These are phyloP conservation scores for Atta colombica DNA, from an alignment of 1,140 invertebrate genomes.

Conservation along the genomic window DNA sequence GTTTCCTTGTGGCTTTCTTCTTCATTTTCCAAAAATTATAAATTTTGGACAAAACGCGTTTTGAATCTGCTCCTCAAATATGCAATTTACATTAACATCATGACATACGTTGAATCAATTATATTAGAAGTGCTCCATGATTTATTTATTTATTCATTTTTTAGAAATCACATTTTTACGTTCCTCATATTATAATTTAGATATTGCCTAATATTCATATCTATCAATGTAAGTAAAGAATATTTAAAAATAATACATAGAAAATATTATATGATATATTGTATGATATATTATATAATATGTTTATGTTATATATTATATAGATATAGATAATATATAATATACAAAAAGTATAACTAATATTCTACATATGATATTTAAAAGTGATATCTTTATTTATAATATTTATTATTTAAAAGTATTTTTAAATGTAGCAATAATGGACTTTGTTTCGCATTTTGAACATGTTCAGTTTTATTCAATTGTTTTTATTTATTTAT, in stretches of 20 bases:
- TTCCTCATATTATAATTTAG: conserved; percentile 31
- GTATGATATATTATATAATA: conserved; percentile 22
- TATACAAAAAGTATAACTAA: background rate
- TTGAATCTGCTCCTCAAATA: background rate
- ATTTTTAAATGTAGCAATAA: conserved; percentile 14
- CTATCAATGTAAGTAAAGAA: conserved; percentile 24
- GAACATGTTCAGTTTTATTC: conserved; percentile 7
- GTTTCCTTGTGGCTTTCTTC: too few relatives aligned
- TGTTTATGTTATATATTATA: conserved; percentile 23
- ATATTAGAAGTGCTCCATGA: conserved; percentile 3
- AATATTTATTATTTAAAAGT: conserved; percentile 48
- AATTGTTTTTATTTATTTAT: conserved; percentile 42
- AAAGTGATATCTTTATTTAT: conserved; percentile 50
- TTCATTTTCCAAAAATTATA: too few relatives aligned
- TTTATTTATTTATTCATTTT: conserved; percentile 8
- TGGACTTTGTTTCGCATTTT: background rate
- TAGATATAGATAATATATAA: background rate
- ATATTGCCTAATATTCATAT: conserved; percentile 23
- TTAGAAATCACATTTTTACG: background rate
- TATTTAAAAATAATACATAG: conserved; percentile 38
- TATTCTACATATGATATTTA: background rate
- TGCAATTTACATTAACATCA: conserved; percentile 6
- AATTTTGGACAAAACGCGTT: too few relatives aligned
- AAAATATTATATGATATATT: conserved; percentile 27
- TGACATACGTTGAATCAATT: background rate